A percentile compares a stretch with the other conserved stretches of the same genome.
Conservation (phyloP, 2,113 vertebrate species). For the Sigmodon hispidus region DNA sequence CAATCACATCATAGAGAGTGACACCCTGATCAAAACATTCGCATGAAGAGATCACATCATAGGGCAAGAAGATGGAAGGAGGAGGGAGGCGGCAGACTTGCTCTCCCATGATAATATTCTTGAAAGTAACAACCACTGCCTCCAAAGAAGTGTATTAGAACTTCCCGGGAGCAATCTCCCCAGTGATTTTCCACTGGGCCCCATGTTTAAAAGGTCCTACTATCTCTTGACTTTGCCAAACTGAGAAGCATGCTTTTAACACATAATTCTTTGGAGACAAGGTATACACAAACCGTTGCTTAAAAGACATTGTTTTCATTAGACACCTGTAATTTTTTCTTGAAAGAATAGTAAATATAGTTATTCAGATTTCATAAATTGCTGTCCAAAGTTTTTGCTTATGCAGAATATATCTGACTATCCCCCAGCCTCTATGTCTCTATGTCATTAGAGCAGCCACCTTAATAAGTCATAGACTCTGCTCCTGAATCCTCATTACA, state of each 20-base stretch:
- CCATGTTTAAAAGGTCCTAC: background rate
- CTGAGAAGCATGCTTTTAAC: background rate
- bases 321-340: background rate
- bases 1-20: background rate
- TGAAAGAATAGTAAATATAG: background rate
- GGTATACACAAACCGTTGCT: background rate
- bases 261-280: background rate
- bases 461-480: background rate
- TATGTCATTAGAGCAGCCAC: background rate
- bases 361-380: background rate
- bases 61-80: background rate
- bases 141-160: background rate
- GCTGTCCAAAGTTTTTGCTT: background rate
- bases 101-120: background rate
- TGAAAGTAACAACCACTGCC: too few relatives aligned
- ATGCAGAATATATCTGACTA: background rate
- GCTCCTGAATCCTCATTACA: background rate
- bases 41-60: background rate
- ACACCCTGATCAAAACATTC: background rate
- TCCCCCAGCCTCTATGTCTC: background rate
- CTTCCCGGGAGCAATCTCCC: too few relatives aligned
- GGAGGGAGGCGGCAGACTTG: accelerated
- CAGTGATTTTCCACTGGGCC: too few relatives aligned
- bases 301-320: background rate
- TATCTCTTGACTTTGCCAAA: background rate